Evolutionary conservation across 2,113 vertebrate genomes (phyloP).

Genomic region (Chlamydotis undulata): DNA sequence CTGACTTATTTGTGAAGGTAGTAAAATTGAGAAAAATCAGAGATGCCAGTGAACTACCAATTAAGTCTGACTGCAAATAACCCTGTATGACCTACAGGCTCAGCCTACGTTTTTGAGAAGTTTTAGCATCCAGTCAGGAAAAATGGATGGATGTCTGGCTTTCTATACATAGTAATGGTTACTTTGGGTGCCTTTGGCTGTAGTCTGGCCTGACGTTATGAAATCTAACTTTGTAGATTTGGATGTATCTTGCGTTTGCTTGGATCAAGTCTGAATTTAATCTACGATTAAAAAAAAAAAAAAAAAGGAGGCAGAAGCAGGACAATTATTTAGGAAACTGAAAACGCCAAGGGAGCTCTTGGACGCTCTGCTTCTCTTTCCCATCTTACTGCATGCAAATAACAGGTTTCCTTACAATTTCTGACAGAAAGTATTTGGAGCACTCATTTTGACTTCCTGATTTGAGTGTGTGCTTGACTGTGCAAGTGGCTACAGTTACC

Average conservation of each 20-base stretch:
- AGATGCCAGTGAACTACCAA: background rate
- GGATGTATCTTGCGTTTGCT: background rate
- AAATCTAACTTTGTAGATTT: background rate
- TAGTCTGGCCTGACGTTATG: fast-evolving
- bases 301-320: background rate
- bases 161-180: background rate
- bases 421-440: conserved; percentile 20
- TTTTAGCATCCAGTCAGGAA: background rate
- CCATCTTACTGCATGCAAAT: conserved; percentile 54
- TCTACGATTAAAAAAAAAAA: background rate
- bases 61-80: background rate
- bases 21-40: background rate
- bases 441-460: conserved; percentile 37
- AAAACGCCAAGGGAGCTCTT: conserved; percentile 25
- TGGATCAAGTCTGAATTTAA: conserved; percentile 17
- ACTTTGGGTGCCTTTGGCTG: background rate
- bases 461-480: conserved; percentile 43
- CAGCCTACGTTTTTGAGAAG: background rate
- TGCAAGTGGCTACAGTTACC: conserved; percentile 43
- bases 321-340: background rate
- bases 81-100: background rate
- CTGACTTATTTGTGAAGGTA: background rate
- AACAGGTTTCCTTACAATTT: conserved; percentile 58
- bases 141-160: background rate
- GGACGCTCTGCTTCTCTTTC: background rate